These are phyloP conservation scores for Heliconius erato DNA, from an alignment of 2,888 invertebrate genomes.

Conservation along the genomic window DNA sequence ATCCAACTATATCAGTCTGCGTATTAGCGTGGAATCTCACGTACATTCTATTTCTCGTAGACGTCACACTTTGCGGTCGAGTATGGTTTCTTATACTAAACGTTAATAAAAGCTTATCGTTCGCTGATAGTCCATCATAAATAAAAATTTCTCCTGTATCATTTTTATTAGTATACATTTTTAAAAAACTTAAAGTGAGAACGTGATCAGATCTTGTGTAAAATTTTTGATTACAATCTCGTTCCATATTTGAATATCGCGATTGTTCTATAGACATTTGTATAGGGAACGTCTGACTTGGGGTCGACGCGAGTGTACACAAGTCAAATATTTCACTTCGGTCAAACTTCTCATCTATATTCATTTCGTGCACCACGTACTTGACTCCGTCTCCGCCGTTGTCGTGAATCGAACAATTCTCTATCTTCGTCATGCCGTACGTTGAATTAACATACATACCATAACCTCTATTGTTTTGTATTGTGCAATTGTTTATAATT, in stretches of 20 bases:
- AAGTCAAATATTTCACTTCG: slow-evolving; percentile 92
- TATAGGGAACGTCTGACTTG: slow-evolving; percentile 95
- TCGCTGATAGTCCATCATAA: slow-evolving; percentile 91
- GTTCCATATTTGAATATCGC: slow-evolving; percentile 88
- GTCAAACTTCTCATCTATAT: slow-evolving; percentile 91
- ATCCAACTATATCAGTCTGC: slow-evolving; percentile 90
- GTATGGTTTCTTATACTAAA: slow-evolving; percentile 93
- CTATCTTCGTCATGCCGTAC: slow-evolving; percentile 91
- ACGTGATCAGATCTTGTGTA: slow-evolving; percentile 92
- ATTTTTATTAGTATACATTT: slow-evolving; percentile 91
- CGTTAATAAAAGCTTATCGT: slow-evolving; percentile 89
- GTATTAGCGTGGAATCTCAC: slow-evolving; percentile 92
- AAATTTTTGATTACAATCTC: slow-evolving; percentile 92
- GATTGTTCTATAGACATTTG: slow-evolving; percentile 93
- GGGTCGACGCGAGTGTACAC: slow-evolving; percentile 93
- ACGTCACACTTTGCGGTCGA: slow-evolving; percentile 94
- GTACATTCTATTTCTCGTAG: slow-evolving; percentile 91
- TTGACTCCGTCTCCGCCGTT: slow-evolving; percentile 97
- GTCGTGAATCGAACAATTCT: slow-evolving; percentile 91
- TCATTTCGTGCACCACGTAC: slow-evolving; percentile 93
- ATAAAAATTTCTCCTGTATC: slow-evolving; percentile 91
- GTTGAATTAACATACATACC: slow-evolving; percentile 96
- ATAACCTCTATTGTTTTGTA: slow-evolving; percentile 94
- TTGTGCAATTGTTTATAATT: slow-evolving; percentile 91
- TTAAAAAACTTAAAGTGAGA: slow-evolving; percentile 93